Percentiles rank a stretch among this genome's conserved stretches.
Conservation (phyloP, 2,113 vertebrate genomes). For the Phylloscopus trochilus region DNA sequence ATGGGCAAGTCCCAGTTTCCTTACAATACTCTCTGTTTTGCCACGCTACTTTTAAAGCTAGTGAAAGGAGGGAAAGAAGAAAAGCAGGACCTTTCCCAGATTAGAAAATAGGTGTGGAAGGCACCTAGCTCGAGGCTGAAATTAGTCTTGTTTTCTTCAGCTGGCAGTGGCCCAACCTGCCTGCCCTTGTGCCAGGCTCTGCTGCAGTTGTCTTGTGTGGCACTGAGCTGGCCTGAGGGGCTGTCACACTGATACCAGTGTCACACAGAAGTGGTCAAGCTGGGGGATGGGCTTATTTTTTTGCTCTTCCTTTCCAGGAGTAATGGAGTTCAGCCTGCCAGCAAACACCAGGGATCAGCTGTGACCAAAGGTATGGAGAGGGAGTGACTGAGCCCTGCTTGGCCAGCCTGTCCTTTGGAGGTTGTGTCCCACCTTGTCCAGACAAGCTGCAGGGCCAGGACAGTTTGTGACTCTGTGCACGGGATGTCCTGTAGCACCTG, state of each 20-base stretch:
- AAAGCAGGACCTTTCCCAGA: background rate
- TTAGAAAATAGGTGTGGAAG: background rate
- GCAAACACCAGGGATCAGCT: constrained; percentile 7
- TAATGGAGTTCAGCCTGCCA: constrained; percentile 9
- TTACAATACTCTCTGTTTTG: background rate
- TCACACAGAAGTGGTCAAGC: background rate
- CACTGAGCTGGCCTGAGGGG: background rate
- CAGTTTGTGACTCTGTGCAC: background rate
- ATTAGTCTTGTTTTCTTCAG: background rate
- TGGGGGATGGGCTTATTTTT: background rate
- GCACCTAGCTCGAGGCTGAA: background rate
- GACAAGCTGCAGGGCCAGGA: background rate
- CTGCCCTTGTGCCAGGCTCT: background rate
- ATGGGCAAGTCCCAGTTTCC: background rate
- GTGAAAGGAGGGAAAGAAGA: background rate
- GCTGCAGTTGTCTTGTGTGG: background rate
- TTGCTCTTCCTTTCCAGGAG: constrained; percentile 38
- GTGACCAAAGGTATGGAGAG: constrained; percentile 36
- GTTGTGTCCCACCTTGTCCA: background rate
- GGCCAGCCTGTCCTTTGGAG: background rate
- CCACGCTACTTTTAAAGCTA: background rate
- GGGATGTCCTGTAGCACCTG: background rate
- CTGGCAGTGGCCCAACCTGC: background rate
- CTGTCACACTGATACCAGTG: accelerated
- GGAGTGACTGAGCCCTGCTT: background rate